Base-by-base conservation (phyloP, 2,113 vertebrate species). In the Anguilla japonica region DNA sequence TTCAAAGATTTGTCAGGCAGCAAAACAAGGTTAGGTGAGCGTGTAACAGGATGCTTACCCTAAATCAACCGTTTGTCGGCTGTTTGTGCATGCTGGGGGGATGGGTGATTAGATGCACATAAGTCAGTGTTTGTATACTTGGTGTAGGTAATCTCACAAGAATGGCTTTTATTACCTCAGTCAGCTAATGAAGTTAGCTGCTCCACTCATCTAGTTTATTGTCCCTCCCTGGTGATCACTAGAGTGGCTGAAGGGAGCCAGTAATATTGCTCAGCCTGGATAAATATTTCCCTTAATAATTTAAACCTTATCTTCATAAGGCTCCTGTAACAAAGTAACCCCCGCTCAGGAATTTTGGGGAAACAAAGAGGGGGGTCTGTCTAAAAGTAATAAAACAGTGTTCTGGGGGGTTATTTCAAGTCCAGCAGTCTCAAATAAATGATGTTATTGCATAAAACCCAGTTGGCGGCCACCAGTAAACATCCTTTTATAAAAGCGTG, bases 181-280 rank as follows among this genome's bases (percentile, higher is more conserved):
- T 92, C 93, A 93, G 92, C 90, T 94, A 95, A 96, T 95, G 93
- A 94, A 92, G 92, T 95, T 93, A 94, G 91, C 93, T 93, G 91
- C 88, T 88, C 90, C 91, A 91, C 91, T 94, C 92, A 92, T 90
- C 90, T 75, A 90, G 87, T 92, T 91, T 94, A 92, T 92, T 90
- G 88, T 79, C 39, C 86, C 91, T 95, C 91, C 92, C 92, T 80
- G 79, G 84, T 91, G 91, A 93, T 89, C 92, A 90, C 88, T 90
- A 90, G 91, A 90, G 91, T 91, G 89, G 90, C 92, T 95, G 91
- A 88, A 84, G 85, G 86, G 86, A 87, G 87, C 79, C 56, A 87
- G 84, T 85, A 87, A 94, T 95, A 94, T 94, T 94, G 91, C 92
- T 90, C 90, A 90, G 92, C 91, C 88, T 88, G 90, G 89, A 88